Evolutionary conservation across 2,113 vertebrate genomes (phyloP).

Genomic region (Phyllostomus hastatus): DNA sequence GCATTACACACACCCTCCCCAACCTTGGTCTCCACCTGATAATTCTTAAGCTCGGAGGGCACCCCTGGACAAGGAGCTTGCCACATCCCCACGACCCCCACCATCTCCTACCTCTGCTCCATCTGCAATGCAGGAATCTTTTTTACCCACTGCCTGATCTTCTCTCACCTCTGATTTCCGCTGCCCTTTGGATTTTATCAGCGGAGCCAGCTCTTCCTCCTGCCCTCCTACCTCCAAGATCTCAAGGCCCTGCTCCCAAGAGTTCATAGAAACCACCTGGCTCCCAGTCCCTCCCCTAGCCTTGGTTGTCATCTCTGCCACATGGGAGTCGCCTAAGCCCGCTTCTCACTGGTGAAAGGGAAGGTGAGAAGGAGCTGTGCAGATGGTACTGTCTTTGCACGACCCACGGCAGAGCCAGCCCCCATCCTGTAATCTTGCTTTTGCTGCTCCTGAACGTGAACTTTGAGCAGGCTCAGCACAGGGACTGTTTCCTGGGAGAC

Average conservation of each 20-base stretch:
- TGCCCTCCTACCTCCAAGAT: not conserved
- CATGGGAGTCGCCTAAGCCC: no score
- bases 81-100: no score
- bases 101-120: not conserved
- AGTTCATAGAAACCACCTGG: not conserved
- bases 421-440: fast-evolving
- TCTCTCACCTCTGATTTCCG: not conserved
- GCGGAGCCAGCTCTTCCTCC: not conserved
- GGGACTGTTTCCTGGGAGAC: not conserved
- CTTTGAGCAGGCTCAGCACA: not conserved
- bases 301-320: not conserved
- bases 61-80: not conserved
- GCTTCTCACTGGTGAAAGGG: not conserved
- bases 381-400: fast-evolving
- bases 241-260: not conserved
- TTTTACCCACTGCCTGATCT: not conserved
- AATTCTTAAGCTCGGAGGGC: not conserved
- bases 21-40: not conserved
- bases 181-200: not conserved
- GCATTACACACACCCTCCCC: not conserved
- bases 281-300: not conserved
- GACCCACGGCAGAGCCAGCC: not conserved
- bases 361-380: not conserved
- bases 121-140: not conserved
- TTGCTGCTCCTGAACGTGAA: not conserved